Conservation (phyloP, 2,888 invertebrate species). For the Drosophila quinaria region DNA sequence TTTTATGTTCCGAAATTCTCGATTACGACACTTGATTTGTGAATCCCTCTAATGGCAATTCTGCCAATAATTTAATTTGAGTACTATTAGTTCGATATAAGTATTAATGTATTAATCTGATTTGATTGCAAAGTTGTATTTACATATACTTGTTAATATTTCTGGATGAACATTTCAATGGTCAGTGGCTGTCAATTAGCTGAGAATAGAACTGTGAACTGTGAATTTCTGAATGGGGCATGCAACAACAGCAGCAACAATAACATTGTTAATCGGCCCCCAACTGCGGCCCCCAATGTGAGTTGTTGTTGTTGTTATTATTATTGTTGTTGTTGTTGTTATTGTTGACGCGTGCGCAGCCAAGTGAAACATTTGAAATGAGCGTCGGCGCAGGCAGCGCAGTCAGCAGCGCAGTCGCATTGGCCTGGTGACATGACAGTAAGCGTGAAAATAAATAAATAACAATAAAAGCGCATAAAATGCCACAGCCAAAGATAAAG, state of each 20-base stretch:
- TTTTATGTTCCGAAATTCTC: no score
- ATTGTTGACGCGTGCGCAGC: constrained; percentile 77
- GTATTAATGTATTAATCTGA: not conserved
- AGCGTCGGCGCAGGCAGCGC: constrained; percentile 32
- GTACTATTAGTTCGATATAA: not conserved
- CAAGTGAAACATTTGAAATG: constrained; percentile 76
- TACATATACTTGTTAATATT: not conserved
- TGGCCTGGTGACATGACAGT: constrained; percentile 66
- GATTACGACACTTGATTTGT: no score
- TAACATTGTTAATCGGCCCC: constrained; percentile 51
- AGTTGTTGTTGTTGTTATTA: constrained; percentile 12
- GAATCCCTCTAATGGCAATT: no score
- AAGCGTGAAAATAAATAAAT: constrained; percentile 73
- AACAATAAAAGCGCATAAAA: constrained; percentile 58
- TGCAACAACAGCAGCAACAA: constrained; percentile 43
- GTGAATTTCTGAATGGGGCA: constrained; percentile 43
- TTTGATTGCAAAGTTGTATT: not conserved
- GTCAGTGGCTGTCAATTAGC: constrained; percentile 60
- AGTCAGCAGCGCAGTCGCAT: constrained; percentile 22
- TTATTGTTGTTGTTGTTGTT: constrained; percentile 27
- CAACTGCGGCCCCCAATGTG: constrained; percentile 40
- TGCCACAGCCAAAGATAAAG: constrained; percentile 12
- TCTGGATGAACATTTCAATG: constrained; percentile 23
- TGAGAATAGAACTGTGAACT: constrained; percentile 62
- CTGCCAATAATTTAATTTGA: not conserved